Evolutionary conservation across 2,888 invertebrate genomes (phyloP), one percentile per base, ranked within the genome.

Genomic region (Prosopocoilus inquinatus): DNA sequence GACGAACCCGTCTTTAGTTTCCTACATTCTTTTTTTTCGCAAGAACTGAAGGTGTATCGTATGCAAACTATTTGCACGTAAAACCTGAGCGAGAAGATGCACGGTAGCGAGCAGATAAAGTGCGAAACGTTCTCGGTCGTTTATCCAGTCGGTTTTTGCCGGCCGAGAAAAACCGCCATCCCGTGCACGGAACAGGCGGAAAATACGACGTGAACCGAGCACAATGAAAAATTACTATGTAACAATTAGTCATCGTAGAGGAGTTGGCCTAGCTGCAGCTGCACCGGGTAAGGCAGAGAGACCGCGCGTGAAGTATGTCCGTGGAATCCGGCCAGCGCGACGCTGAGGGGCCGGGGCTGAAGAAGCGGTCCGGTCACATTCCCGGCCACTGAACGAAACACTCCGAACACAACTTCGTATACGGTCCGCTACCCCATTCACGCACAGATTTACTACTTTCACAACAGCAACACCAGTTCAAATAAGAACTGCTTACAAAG

Each of bases 291-390:
- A 51, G 53, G 56, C 53, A 54, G 55, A 57, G 43, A 50, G 47
- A 53, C 61, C 57, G 61, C 63, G 66, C 67, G 65, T 68, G 66
- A 68, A 65, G 67, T 69, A 67, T 66, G 64, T 64, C 61, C 62
- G 62, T 55, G 65, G 67, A 66, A 67, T 67, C 62, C 64, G 49
- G 57, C 61, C 60, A 55, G 61, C 59, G 64, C 65, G 62, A 61
- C 65, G 62, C 59, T 55, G 66, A 63, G 65, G 64, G 64, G 65
- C 61, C 59, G 56, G 59, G 63, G 63, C 60, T 58, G 66, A 67
- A 67, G 69, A 69, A 70, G 68, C 66, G 63, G 70, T 70, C 63
- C 61, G 65, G 67, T 60, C 63, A 60, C 69, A 70, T 69, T 70
- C 70, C 67, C 70, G 64, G 59, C 63, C 67, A 63, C 62, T 59